phyloP scores from a whole-genome alignment of 2,888 invertebrate genomes.

The Tiliacea aurago region DNA sequence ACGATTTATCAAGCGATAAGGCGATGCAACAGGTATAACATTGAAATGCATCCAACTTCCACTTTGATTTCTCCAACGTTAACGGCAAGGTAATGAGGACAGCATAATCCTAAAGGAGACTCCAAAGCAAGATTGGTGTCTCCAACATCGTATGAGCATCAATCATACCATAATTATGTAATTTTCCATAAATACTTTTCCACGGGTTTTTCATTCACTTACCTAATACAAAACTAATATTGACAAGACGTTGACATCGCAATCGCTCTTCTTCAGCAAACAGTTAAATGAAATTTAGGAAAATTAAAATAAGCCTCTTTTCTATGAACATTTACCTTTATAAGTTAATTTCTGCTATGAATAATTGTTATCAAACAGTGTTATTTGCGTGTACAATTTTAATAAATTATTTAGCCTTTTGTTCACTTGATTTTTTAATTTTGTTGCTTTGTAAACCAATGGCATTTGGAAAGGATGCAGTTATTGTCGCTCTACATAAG shows the following conservation, averaged over 20 bases:
- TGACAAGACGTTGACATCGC: background rate
- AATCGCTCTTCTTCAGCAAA: constrained; percentile 36
- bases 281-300: constrained; percentile 1
- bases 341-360: background rate
- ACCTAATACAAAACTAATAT: constrained; percentile 29
- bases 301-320: background rate
- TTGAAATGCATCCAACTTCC: constrained; percentile 15
- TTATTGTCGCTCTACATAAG: background rate
- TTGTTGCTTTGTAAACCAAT: background rate
- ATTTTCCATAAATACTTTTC: constrained; percentile 15
- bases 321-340: background rate
- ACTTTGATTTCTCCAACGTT: constrained; percentile 1
- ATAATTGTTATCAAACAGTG: background rate
- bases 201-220: constrained; percentile 21
- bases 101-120: background rate
- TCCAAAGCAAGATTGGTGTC: background rate
- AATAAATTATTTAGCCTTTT: background rate
- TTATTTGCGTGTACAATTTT: background rate
- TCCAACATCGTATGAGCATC: background rate
- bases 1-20: constrained; percentile 21
- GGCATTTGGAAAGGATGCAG: background rate
- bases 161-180: background rate
- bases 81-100: background rate
- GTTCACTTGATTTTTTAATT: background rate
- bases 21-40: constrained; percentile 26